Evolutionary conservation across 2,888 invertebrate genomes (phyloP).

Genomic region (Hydropsyche betteni): DNA sequence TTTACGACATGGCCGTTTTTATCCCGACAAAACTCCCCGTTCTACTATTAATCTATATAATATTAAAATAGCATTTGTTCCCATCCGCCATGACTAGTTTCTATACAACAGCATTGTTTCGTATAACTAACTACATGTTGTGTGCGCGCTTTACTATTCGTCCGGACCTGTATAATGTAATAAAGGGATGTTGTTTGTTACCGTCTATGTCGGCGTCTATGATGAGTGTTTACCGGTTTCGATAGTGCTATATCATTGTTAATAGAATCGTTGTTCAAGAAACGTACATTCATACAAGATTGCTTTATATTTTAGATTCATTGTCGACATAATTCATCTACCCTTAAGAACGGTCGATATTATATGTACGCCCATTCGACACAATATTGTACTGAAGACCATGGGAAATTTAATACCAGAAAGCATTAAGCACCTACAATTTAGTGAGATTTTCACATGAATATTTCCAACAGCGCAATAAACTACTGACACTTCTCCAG

Average conservation of each 20-base stretch:
- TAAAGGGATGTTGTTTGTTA: slow-evolving; percentile 17
- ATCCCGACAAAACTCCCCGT: not conserved
- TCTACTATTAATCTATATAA: not conserved
- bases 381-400: not conserved
- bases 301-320: too few species aligned
- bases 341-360: too few species aligned
- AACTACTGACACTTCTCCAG: too few species aligned
- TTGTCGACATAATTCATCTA: too few species aligned
- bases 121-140: not conserved
- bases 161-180: slow-evolving; percentile 4
- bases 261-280: not conserved
- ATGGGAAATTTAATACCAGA: too few species aligned
- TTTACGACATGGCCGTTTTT: not conserved
- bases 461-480: too few species aligned
- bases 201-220: slow-evolving; percentile 1
- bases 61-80: not conserved
- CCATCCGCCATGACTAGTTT: not conserved
- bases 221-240: slow-evolving; percentile 5
- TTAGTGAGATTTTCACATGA: too few species aligned
- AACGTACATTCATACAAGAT: too few species aligned
- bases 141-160: not conserved
- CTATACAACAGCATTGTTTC: not conserved
- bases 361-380: not conserved
- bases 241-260: slow-evolving; percentile 23
- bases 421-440: too few species aligned